A percentile compares a stretch with the other conserved stretches of the same genome.
Evolutionary conservation across 2,113 vertebrate genomes (phyloP).

Genomic region (Dryoscopus gambensis): DNA sequence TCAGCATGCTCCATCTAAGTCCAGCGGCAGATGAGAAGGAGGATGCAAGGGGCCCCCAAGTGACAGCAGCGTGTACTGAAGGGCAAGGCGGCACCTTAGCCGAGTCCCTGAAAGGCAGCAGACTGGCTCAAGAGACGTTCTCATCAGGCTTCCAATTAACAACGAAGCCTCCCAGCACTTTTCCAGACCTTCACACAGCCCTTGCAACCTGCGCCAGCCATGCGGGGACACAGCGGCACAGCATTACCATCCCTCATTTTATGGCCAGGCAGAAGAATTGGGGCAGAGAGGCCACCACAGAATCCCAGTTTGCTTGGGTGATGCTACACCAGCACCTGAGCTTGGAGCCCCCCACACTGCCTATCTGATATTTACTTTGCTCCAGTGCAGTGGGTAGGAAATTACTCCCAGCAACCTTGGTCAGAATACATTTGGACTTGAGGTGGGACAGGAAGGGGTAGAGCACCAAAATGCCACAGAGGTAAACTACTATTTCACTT

Average conservation of each 20-base stretch:
- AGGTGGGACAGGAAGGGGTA: background rate
- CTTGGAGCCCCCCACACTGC: background rate
- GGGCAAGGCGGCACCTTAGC: background rate
- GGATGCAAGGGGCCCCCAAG: background rate
- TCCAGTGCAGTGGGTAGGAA: background rate
- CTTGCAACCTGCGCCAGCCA: fast-evolving
- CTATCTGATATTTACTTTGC: background rate
- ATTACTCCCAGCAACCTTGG: background rate
- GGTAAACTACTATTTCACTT: background rate
- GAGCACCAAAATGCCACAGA: background rate
- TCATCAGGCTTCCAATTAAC: background rate
- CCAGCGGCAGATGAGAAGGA: background rate
- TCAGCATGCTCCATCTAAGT: background rate
- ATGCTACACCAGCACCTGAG: fast-evolving
- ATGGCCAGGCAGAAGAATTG: background rate
- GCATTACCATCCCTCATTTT: background rate
- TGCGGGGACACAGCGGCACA: background rate
- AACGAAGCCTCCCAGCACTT: background rate
- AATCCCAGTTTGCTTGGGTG: background rate
- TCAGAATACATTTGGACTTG: background rate
- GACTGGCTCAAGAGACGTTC: background rate
- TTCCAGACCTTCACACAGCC: background rate
- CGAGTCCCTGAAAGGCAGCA: background rate
- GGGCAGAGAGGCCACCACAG: background rate
- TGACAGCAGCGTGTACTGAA: background rate